Base-by-base conservation (phyloP, 2,797 vertebrate species). In the Sebastes vulpes region DNA sequence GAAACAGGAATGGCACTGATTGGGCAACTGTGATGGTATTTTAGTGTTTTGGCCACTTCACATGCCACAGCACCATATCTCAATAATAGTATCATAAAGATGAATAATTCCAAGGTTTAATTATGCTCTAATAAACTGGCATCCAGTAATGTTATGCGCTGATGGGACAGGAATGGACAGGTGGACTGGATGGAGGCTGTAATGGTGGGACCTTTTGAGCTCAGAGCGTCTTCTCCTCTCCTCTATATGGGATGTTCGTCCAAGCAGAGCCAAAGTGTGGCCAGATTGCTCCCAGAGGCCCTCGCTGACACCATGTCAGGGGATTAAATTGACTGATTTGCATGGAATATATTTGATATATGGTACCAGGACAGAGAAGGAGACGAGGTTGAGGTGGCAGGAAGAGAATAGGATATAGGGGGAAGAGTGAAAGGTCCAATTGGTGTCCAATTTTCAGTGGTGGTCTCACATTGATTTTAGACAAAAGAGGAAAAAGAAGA, bases 261-360 rank as follows among this genome's bases (percentile, higher is more conserved):
- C 86, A 76, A 84, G 83, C 84, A 75, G 67, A 90, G 74, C 73
- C 80, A 81, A 73, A 83, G 81, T 83, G 83, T 80, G 87, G 71
- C 75, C 88, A 79, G 84, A 84, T 81, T 87, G 82, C 67, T 89
- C 88, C 84, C 83, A 79, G 72, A 82, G 91, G 84, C 74, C 74
- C 77, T 66, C 31, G 31, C 81, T 88, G 70, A 84, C 84, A 86
- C 89, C 82, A 81, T 81, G 89, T 85, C 81, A 86, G 29, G 80
- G 88, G 87, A 91, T 92, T 91, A 86, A 90, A 91, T 89, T 79
- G 81, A 87, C 78, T 88, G 79, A 94, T 94, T 92, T 93, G 83
- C 91, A 92, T 92, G 75, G 65, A 85, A 81, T 88, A 65, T 75
- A 79, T 65, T 46, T 46, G 42, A 53, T 57, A 65, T 21, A 50